Base-by-base conservation (phyloP, 2,797 vertebrate species). In the Hypotaenidia philippensis region DNA sequence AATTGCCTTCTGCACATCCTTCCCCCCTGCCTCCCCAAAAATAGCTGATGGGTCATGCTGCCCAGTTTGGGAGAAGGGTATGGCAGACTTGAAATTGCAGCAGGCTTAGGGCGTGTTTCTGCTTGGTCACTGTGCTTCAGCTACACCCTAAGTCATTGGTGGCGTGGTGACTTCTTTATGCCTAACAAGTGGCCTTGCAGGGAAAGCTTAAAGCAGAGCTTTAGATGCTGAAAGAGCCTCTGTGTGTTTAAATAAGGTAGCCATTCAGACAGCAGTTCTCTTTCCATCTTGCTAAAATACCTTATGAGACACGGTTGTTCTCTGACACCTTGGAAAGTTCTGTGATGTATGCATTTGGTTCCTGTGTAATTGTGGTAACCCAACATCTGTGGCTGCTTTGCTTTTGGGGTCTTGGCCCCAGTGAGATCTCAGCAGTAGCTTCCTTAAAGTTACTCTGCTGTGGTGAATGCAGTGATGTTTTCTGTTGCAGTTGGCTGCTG, bases 271-370 rank as follows among this genome's bases (percentile, higher is more conserved):
- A 53, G 31, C 13, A 20, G 29, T n/a, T 74, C 16, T 68, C 31
- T n/a, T 79, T 53, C 50, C 38, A 11, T 12, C 50, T 57, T 22
- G 34, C 49, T 49, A 32, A 50, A 80, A 31, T 31, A 17, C 29
- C 45, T 3, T 29, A 8, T 45, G 64, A 69, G 64, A n/a, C 19
- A 0, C 1, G 6, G 12, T 40, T 2, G 0, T 52, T 64, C 31
- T 52, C 9, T 22, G 26, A 40, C n/a, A 18, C 32, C 11, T 44
- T 44, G 63, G 34, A 11, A 31, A 49, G 40, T 23, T 27, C 32
- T 1, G 1, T 31, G 6, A 1, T 1, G 32, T 29, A 1, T 5
- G 16, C 2, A 0, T 49, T 68, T 61, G 22, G 23, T 32, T 57
- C 27, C 44, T 44, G 17, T 13, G 0, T 56, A 27, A 5, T 1